phyloP scores from a whole-genome alignment of 1,140 invertebrate species.

The Brachystomella parvula region DNA sequence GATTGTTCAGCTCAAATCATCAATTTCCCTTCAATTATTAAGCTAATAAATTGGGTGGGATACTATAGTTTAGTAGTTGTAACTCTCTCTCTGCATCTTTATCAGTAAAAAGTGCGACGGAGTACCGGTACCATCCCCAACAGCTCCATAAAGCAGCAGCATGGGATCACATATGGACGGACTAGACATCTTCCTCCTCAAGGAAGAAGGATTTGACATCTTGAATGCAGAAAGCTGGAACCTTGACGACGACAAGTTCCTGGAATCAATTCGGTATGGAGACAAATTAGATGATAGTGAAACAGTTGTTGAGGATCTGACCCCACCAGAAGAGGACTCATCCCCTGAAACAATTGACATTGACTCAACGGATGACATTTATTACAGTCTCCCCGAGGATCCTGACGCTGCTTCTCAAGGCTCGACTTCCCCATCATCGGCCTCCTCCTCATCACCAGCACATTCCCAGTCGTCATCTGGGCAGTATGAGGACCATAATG shows the following conservation, averaged over 20 bases:
- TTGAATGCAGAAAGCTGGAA: conserved; percentile 21
- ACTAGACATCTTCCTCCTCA: not conserved
- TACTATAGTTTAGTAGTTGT: too few species aligned
- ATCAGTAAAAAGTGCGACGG: too few species aligned
- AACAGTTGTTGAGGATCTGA: not conserved
- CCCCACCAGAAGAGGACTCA: not conserved
- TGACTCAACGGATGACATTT: conserved; percentile 22
- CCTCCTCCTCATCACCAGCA: conserved; percentile 2
- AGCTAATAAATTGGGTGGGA: too few species aligned
- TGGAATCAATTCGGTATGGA: conserved; percentile 34
- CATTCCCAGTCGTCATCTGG: conserved; percentile 24
- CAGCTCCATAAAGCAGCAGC: too few species aligned
- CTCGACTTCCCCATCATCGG: not conserved
- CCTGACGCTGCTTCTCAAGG: not conserved
- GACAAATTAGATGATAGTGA: conserved; percentile 1
- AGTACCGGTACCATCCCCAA: too few species aligned
- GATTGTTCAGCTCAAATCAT: too few species aligned
- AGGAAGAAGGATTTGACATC: conserved; percentile 1
- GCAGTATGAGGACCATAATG: conserved; percentile 27
- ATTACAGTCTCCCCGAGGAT: conserved; percentile 8
- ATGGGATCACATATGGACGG: conserved; percentile 11
- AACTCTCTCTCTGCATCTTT: too few species aligned
- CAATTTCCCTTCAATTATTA: too few species aligned
- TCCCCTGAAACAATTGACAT: conserved; percentile 14
- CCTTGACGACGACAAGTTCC: conserved; percentile 34